Evolutionary conservation across 2,888 invertebrate species (phyloP).

Genomic region (Pteria penguin): DNA sequence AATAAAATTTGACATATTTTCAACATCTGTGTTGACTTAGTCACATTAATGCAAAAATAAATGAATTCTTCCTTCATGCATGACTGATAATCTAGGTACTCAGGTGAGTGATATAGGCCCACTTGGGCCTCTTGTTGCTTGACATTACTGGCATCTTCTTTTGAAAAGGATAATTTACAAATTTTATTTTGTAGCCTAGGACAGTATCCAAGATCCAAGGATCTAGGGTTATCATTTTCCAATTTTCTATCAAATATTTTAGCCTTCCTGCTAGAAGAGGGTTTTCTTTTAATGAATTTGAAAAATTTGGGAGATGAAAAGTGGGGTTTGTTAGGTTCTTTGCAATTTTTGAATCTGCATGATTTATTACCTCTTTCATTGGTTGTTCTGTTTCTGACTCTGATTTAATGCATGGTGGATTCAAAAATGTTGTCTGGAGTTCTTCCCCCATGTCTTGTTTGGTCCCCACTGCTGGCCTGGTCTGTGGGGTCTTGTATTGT

Average conservation of each 20-base stretch:
- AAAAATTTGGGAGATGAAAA: conserved; percentile 10
- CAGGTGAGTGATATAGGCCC: too few relatives aligned
- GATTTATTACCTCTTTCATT: not conserved
- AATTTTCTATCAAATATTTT: conserved; percentile 1
- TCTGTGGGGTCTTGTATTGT: conserved; percentile 1
- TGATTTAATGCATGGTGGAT: not conserved
- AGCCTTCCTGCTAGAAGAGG: not conserved
- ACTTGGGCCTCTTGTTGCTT: too few relatives aligned
- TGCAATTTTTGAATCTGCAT: not conserved
- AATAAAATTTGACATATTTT: too few relatives aligned
- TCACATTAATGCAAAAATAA: too few relatives aligned
- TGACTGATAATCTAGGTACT: too few relatives aligned
- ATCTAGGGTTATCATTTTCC: not conserved
- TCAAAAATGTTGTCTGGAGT: not conserved
- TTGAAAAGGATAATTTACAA: not conserved
- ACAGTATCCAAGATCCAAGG: conserved; percentile 3
- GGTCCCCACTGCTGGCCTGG: not conserved
- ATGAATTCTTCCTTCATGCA: too few relatives aligned
- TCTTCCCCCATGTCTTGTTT: not conserved
- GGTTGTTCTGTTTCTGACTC: not conserved
- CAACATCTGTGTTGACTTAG: too few relatives aligned
- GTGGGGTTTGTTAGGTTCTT: not conserved
- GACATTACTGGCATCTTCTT: not conserved
- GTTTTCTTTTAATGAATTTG: not conserved
- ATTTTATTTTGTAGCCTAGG: conserved; percentile 1